Base-by-base conservation (phyloP, 2,888 invertebrate genomes). In the Fissipunctia ypsillon region DNA sequence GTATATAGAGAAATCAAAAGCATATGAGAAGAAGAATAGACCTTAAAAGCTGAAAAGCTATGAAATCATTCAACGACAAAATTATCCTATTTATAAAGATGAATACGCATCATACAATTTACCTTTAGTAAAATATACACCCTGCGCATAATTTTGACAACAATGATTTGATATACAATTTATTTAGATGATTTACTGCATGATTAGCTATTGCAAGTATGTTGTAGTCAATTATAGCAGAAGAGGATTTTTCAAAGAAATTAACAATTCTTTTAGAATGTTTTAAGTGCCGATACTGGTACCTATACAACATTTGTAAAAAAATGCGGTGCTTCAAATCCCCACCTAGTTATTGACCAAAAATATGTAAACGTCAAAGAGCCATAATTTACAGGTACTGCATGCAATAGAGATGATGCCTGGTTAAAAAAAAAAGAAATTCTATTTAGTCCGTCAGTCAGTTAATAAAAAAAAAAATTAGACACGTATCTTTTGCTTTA, bases 211-310 rank as follows among this genome's bases (percentile, higher is more conserved):
- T 35, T 61, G 52, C 43, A 61, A 38, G 22, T 43, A 60, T 25
- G 28, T 41, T n/a, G 19, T 48, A 16, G 65, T 54, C 60, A 50
- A 31, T 43, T 50, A 41, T 19, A 45, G 22, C 4, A 14, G 10
- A 31, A 74, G 63, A 68, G 63, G 31, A 52, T 67, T 80, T 80
- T 73, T 64, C 45, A 38, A 52, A 52, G 10, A 66, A 54, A 63
- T 45, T 4, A n/a, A 16, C 16, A 43, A 28, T 31, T 31, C 31
- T 4, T 31, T 31, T 31, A 31, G 4, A 31, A 31, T 31, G 31
- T 31, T 31, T 31, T 31, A 43, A 35, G 43, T 16, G 22, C 14
- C 35, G 3, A 19, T 25, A 25, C 4, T 43, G 31, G 28, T n/a
- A n/a, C n/a, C n/a, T n/a, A 31, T 12, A 7, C 12, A 38, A 14